Evolutionary conservation across 2,888 invertebrate genomes (phyloP), one percentile per base, ranked within the genome.

Genomic region (Zele albiditarsus): DNA sequence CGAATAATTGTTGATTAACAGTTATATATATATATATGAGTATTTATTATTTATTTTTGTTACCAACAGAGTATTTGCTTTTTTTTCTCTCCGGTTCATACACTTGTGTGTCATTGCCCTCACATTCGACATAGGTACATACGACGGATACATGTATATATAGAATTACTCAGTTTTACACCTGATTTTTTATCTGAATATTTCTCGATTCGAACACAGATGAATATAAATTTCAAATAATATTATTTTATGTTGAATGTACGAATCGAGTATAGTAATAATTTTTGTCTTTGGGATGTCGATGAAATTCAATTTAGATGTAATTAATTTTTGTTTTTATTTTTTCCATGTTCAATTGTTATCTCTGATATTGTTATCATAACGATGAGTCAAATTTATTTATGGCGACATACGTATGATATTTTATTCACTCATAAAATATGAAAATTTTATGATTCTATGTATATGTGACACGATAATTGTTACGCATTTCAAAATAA

Each of bases 81-180:
- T 53, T 5, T 53, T 20, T 23, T 53, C n/a, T 46, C 20, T 23
- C 1, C 20, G 8, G 6, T 53, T n/a, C 6, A 20, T 6, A 4
- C 20, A 53, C n/a, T 53, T 3, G 8, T 53, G 53, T 53, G 53
- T 53, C 53, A 53, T 53, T 53, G 53, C 53, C 53, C 53, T 53
- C 20, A 53, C 46, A 23, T 2, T 20, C 20, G 20, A 53, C 20
- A 20, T 53, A 53, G 20, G 20, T 53, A 2, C 23, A 20, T 10
- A 6, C 20, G 8, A 53, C 5, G 1, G 3, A 20, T 20, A 53
- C n/a, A 53, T 20, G 16, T 46, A n/a, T 46, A 46, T 46, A 46
- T n/a, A 20, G 38, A 5, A 20, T n/a, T 42, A 42, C 16, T 14
- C 46, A 4, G n/a, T 20, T 53, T 8, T 53, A 53, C n/a, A 53